phyloP scores from a whole-genome alignment of 2,113 vertebrate genomes.

The Scophthalmus maximus region DNA sequence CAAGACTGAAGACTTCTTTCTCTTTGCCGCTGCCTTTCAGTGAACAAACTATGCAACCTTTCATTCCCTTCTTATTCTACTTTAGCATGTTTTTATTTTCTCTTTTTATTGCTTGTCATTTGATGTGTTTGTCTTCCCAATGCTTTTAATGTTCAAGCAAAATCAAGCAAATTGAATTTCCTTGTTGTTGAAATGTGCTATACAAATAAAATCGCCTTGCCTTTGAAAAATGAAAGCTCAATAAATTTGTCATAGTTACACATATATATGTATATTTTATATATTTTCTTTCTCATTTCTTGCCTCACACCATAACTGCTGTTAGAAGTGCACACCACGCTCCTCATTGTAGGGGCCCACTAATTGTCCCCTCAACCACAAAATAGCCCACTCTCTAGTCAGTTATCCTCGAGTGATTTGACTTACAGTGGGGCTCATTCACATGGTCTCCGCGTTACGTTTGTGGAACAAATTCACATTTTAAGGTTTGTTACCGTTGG shows the following conservation, averaged over 20 bases:
- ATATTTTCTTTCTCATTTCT: too few species aligned
- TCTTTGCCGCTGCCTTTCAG: too few species aligned
- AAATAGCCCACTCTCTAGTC: slow-evolving; percentile 1
- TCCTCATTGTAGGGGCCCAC: not conserved
- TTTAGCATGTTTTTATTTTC: too few species aligned
- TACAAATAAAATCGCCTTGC: too few species aligned
- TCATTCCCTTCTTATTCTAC: too few species aligned
- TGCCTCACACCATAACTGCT: not conserved
- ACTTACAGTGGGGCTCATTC: not conserved
- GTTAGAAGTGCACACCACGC: not conserved
- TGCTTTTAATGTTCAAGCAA: too few species aligned
- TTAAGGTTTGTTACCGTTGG: slow-evolving; percentile 47
- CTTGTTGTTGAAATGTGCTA: too few species aligned
- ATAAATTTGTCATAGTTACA: not conserved
- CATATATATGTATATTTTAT: not conserved
- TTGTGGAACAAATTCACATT: slow-evolving; percentile 22
- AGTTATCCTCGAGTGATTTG: slow-evolving; percentile 23
- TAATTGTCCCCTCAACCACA: slow-evolving; percentile 22
- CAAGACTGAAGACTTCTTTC: too few species aligned
- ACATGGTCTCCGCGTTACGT: not conserved
- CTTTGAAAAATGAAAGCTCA: not conserved
- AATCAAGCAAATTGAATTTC: too few species aligned
- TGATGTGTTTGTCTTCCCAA: too few species aligned
- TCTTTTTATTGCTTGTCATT: too few species aligned
- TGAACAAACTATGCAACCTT: too few species aligned